phyloP scores from a whole-genome alignment of 2,888 invertebrate genomes.

The Pollenia labialis region DNA sequence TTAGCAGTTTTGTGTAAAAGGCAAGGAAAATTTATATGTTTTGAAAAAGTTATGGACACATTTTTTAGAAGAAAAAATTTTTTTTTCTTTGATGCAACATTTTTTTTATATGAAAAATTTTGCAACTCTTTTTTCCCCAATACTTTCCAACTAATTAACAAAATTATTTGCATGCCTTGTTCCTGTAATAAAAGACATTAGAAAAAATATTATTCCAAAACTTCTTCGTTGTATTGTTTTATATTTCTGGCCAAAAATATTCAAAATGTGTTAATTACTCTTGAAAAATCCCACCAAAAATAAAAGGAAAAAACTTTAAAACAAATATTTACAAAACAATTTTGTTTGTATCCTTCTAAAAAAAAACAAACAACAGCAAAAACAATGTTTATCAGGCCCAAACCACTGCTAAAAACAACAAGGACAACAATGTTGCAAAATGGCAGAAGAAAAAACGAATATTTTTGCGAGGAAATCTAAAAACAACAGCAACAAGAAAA shows the following conservation, averaged over 20 bases:
- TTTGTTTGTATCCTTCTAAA: constrained; percentile 24
- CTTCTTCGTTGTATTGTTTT: background rate
- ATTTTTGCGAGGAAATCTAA: constrained; percentile 55
- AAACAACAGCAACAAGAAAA: constrained; percentile 71
- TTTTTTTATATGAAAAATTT: too few species aligned
- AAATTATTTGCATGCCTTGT: background rate
- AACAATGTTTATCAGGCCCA: constrained; percentile 23
- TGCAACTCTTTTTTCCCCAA: background rate
- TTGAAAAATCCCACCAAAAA: background rate
- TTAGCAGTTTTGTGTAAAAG: background rate
- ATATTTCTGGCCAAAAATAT: constrained; percentile 21
- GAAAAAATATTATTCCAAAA: background rate
- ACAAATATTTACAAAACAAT: constrained; percentile 48
- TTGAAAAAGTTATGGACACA: background rate
- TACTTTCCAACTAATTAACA: background rate
- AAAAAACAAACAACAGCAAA: background rate
- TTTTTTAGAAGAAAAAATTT: too few species aligned
- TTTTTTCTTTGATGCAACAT: too few species aligned
- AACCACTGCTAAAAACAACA: constrained; percentile 7
- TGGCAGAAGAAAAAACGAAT: constrained; percentile 1
- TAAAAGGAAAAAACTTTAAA: constrained; percentile 16
- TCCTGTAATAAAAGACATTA: background rate
- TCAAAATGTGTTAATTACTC: constrained; percentile 54
- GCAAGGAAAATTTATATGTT: background rate
- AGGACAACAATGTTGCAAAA: constrained; percentile 46